These are phyloP conservation scores for Ceratotherium simum DNA, from an alignment of 2,113 vertebrate genomes.

Conservation along the genomic window DNA sequence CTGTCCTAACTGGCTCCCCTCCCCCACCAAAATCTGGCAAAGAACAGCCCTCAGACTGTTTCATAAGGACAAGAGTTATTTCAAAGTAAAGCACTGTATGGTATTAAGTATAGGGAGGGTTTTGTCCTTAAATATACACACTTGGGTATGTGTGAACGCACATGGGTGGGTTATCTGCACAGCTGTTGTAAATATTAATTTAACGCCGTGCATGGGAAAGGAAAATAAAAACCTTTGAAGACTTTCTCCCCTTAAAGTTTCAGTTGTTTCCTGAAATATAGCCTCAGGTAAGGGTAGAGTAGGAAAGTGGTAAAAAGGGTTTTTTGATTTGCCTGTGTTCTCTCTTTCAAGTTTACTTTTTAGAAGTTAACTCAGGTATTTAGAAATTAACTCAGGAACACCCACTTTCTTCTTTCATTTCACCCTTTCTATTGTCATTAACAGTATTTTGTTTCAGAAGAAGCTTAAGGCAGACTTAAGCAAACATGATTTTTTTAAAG, in stretches of 20 bases:
- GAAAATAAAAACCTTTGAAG: slow-evolving; percentile 32
- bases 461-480: slow-evolving; percentile 15
- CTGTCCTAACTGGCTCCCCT: background rate
- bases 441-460: slow-evolving; percentile 42
- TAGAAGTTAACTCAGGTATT: slow-evolving; percentile 37
- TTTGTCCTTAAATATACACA: slow-evolving; percentile 22
- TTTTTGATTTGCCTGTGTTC: background rate
- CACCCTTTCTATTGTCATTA: slow-evolving; percentile 1
- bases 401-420: slow-evolving; percentile 26
- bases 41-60: background rate
- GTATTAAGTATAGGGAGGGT: background rate
- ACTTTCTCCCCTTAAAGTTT: background rate
- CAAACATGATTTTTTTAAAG: slow-evolving; percentile 48
- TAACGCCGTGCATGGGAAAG: background rate
- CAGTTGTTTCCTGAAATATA: slow-evolving; percentile 13
- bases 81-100: background rate
- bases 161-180: background rate
- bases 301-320: background rate
- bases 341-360: slow-evolving; percentile 23
- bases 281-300: background rate
- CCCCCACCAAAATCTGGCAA: slow-evolving; percentile 10
- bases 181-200: background rate
- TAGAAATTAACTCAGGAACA: background rate
- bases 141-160: background rate
- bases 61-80: background rate